Percentiles rank a stretch among this genome's conserved stretches.
Conservation (phyloP, 2,888 invertebrate species). For the Galerucella calmariensis region DNA sequence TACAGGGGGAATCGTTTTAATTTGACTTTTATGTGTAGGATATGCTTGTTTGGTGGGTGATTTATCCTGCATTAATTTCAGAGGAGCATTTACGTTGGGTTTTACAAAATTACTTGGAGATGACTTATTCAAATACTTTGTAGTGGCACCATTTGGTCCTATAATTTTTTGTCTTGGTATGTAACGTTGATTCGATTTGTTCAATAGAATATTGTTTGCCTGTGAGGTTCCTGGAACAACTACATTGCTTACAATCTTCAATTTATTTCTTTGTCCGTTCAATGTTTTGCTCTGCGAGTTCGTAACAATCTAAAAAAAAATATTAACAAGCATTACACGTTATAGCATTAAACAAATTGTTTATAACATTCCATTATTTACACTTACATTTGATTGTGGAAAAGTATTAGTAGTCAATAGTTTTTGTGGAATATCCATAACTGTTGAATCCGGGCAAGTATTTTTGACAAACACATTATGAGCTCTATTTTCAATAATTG, state of each 20-base stretch:
- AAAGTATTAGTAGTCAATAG: constrained; percentile 61
- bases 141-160: constrained; percentile 56
- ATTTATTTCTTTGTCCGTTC: constrained; percentile 62
- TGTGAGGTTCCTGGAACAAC: constrained; percentile 56
- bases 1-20: constrained; percentile 58
- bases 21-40: constrained; percentile 60
- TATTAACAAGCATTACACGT: constrained; percentile 19
- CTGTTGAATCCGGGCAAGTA: constrained; percentile 51
- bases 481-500: constrained; percentile 55
- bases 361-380: not conserved
- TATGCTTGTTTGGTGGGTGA: constrained; percentile 53
- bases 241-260: constrained; percentile 63
- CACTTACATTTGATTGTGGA: constrained; percentile 60
- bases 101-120: constrained; percentile 48
- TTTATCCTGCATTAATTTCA: constrained; percentile 51
- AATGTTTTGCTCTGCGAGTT: constrained; percentile 50
- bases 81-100: constrained; percentile 43
- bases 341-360: constrained; percentile 2
- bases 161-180: constrained; percentile 58
- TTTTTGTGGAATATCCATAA: constrained; percentile 57
- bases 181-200: constrained; percentile 55
- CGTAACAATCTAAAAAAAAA: constrained; percentile 48
- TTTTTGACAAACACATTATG: constrained; percentile 65
- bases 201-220: constrained; percentile 55
- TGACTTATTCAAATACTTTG: constrained; percentile 59